Evolutionary conservation across 2,888 invertebrate species (phyloP), one percentile per base, ranked within the genome.

Genomic region (Oegoconia quadripuncta): DNA sequence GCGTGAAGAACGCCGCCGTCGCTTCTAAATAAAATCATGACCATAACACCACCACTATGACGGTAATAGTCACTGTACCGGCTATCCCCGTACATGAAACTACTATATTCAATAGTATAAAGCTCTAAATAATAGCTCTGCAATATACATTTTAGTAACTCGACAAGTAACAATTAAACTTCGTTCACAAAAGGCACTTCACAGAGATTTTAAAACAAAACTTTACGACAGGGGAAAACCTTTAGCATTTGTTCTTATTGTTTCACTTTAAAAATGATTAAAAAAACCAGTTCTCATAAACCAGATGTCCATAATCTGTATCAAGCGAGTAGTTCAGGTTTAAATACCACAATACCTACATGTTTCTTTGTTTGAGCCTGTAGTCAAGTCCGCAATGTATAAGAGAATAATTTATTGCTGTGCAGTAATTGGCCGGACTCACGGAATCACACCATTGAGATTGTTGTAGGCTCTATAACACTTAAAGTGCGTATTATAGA

Each of bases 361-460:
- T 15, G 43, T 43, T 43, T 40, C 37, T 37, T 43, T 43, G 41
- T 41, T 13, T 13, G 12, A 14, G n/a, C 14, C 15, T 13, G 23
- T 35, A 13, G 17, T 16, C 20, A 28, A 3, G 36, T 18, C 36
- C n/a, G 33, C 16, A 6, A 15, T 25, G 30, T 31, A 22, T n/a
- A 31, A 27, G 14, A 13, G 38, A 15, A 32, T 34, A 26, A 38
- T 35, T 42, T 39, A 42, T 39, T 27, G 13, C 15, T 8, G 4
- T 5, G 14, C 5, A 12, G 28, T 42, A 42, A 42, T 39, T 39
- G 36, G 26, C 11, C 17, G 27, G 16, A 13, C 7, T 35, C 42
- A 42, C 39, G 42, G 39, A 34, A 42, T 42, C 34, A 7, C 31
- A 30, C 33, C 34, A 22, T 34, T 34, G n/a, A 27, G 27, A 2